Evolutionary conservation across 2,113 vertebrate species (phyloP).

Genomic region (Ariopsis seemanni): DNA sequence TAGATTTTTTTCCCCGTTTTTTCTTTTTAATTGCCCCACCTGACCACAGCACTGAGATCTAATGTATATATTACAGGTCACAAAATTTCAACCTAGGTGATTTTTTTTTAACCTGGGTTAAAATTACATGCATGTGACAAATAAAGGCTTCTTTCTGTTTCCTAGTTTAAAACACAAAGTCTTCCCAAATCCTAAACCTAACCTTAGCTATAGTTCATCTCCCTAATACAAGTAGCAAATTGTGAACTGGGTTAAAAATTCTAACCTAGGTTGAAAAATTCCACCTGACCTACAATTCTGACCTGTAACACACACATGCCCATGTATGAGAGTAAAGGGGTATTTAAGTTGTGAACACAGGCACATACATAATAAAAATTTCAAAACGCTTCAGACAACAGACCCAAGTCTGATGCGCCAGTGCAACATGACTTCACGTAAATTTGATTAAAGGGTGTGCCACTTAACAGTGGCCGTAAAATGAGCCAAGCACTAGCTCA

Average conservation of each 20-base stretch:
- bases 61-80: background rate
- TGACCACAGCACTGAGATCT: background rate
- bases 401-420: constrained; percentile 55
- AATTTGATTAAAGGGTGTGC: constrained; percentile 61
- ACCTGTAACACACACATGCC: background rate
- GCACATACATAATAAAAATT: constrained; percentile 55
- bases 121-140: too few species aligned
- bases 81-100: too few species aligned
- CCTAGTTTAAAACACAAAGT: too few species aligned
- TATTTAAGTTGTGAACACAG: constrained; percentile 38
- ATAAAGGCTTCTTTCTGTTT: too few species aligned
- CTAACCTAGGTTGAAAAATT: too few species aligned
- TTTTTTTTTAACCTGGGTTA: too few species aligned
- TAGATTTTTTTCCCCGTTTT: background rate
- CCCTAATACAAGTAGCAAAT: too few species aligned
- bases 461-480: constrained; percentile 56
- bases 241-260: too few species aligned
- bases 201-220: too few species aligned
- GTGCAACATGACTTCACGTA: constrained; percentile 48
- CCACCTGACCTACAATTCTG: too few species aligned
- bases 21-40: background rate
- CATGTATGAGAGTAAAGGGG: background rate
- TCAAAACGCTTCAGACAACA: constrained; percentile 54
- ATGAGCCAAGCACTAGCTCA: constrained; percentile 57
- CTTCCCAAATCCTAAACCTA: too few species aligned